Percentiles rank a stretch among this genome's conserved stretches.
Evolutionary conservation across 2,888 invertebrate genomes (phyloP).

Genomic region (Endomychus coccineus): DNA sequence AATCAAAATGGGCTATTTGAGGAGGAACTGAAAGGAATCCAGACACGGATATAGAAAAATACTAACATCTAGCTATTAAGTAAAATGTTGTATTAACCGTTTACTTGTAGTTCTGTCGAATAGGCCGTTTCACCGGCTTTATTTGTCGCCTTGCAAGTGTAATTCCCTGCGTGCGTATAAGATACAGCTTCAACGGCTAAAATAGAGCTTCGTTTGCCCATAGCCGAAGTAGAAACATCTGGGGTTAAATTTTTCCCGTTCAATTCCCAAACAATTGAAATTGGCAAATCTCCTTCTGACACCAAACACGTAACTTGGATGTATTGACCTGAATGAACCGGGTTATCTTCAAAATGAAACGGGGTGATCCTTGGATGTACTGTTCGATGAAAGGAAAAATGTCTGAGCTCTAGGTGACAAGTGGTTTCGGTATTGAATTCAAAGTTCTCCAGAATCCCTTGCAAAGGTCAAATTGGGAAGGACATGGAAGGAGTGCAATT

Average conservation of each 20-base stretch:
- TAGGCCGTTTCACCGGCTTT: slow-evolving; percentile 51
- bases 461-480: no score
- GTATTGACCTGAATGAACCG: slow-evolving; percentile 31
- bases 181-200: slow-evolving; percentile 51
- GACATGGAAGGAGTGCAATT: no score
- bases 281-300: slow-evolving; percentile 62
- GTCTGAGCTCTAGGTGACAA: no score
- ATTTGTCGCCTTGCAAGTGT: slow-evolving; percentile 57
- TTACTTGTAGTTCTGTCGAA: slow-evolving; percentile 52
- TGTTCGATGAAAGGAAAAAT: no score
- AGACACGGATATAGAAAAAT: no score
- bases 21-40: slow-evolving; percentile 32
- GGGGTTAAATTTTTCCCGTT: slow-evolving; percentile 57
- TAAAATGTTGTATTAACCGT: slow-evolving; percentile 48
- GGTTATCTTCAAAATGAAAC: slow-evolving; percentile 31
- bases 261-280: slow-evolving; percentile 64
- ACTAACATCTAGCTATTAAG: slow-evolving; percentile 1
- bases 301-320: slow-evolving; percentile 57
- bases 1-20: slow-evolving; percentile 45
- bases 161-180: slow-evolving; percentile 56
- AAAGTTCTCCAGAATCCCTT: no score
- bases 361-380: slow-evolving; percentile 11
- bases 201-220: slow-evolving; percentile 52
- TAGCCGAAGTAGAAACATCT: no score
- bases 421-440: no score